Evolutionary conservation across 2,797 vertebrate species (phyloP), one percentile per base, ranked within the genome.

Genomic region (Uromys caudimaculatus): DNA sequence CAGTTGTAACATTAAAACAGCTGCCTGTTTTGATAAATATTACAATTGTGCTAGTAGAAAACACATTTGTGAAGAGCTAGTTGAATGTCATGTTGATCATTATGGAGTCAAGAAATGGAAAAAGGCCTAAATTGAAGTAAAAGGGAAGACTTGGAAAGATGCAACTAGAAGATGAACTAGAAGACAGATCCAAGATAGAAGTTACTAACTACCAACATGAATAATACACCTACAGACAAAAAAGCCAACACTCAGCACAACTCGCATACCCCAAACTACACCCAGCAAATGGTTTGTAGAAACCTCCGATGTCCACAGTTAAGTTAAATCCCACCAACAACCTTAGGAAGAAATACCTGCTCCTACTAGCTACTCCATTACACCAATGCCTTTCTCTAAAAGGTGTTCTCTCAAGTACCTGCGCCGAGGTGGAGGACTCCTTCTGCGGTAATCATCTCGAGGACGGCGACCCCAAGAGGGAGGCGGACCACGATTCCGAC

Each of bases 401-500:
- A 23, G 92, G 52, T 32, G 90, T 93, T 97, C 96, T 76, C 96
- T 73, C 85, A 95, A 97, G 98, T 99, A 99, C 99, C 99, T 99
- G 99, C 99, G 99, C 24, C 99, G 99, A 78, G 99, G 99, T 38
- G 99, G 98, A 96, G 99, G 99, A 98, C 99, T 99, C 56, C 99
- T 99, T 38, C 99, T 99, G 41, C 99, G 99, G 76, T 99, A 98
- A 94, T 99, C 99, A 89, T 99, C 99, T 3, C 99, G 99, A 83
- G 99, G 99, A 16, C 99, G 99, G 73, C 99, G 98, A 97, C 99
- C 99, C 99, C 99, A 99, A 19, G 99, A 99, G 0, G 99, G 99
- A 90, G 99, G 99, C 1, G 99, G 99, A 2, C 99, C 99, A 0
- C 99, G 99, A 98, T 99, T 99, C 93, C 99, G 98, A 73, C 99